Evolutionary conservation across 2,888 invertebrate species (phyloP).

Genomic region (Hoplodrina blanda): DNA sequence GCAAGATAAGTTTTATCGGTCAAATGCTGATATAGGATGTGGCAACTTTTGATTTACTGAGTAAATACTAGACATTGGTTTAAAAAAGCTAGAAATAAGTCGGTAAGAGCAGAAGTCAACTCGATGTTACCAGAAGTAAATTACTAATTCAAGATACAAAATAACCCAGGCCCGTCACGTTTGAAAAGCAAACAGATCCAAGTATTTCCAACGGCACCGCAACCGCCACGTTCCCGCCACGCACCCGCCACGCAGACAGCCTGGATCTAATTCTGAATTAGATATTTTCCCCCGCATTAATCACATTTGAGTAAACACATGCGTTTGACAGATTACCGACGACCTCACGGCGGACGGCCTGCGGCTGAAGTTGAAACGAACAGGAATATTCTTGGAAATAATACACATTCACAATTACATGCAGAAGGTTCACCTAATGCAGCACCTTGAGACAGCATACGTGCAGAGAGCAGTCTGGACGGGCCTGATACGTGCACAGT

Average conservation of each 20-base stretch:
- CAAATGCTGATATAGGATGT: not conserved
- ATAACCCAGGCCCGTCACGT: not conserved
- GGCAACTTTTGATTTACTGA: conserved; percentile 4
- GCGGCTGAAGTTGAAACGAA: conserved; percentile 30
- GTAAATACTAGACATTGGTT: not conserved
- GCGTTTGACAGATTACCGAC: conserved; percentile 52
- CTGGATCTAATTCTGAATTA: conserved; percentile 27
- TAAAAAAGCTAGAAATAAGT: not conserved
- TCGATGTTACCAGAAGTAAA: too few relatives aligned
- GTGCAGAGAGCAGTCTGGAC: too few relatives aligned
- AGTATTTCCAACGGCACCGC: not conserved
- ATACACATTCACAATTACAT: not conserved
- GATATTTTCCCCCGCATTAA: conserved; percentile 49
- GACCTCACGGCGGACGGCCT: conserved; percentile 24
- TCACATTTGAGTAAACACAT: conserved; percentile 54
- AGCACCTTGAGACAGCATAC: too few relatives aligned
- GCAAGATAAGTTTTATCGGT: conserved; percentile 2
- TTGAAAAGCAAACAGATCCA: not conserved
- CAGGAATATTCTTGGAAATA: conserved; percentile 29
- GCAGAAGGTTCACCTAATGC: conserved; percentile 22
- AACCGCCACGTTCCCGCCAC: conserved; percentile 2
- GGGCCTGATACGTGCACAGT: too few relatives aligned
- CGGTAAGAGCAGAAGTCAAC: too few relatives aligned
- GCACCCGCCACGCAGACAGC: not conserved
- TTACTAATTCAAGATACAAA: not conserved